Base-by-base conservation (phyloP, 2,113 vertebrate species). In the Daboia siamensis region DNA sequence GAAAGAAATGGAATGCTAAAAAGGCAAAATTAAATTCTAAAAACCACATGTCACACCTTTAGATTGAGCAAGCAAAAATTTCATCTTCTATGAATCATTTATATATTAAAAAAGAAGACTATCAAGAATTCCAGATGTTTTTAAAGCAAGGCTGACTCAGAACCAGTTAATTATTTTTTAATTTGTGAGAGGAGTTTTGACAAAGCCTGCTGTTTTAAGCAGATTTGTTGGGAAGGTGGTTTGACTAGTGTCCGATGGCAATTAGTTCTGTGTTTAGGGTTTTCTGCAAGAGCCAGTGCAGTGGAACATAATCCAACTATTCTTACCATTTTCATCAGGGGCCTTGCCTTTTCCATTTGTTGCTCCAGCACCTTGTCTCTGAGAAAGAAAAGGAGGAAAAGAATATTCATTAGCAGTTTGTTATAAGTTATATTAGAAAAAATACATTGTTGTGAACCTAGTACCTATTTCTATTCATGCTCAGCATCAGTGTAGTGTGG, bases 311-410 rank as follows among this genome's bases (percentile, higher is more conserved):
- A 0, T 1, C 57, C 44, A 26, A 4, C 48, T 26, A 52, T 52
- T 52, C 97, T 98, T 98, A 99, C 99, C 99, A 94, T 98, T 98
- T 95, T 96, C 98, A 88, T 97, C 98, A 95, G 99, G 95, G 13
- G 98, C 97, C 97, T 99, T 99, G 96, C 98, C 98, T 98, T 98
- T 99, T 90, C 98, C 98, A 90, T 98, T 98, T 95, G 98, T 95
- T 95, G 98, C 97, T 94, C 98, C 98, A 23, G 98, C 96, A 97
- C 98, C 98, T 98, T 99, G 98, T 98, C 98, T 98, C 99, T 99
- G 97, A 88, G 95, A 29, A 17, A 13, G 7, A 17, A 74, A n/a
- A 87, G 57, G 23, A 92, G 13, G 93, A 87, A 80, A 56, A 93
- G 86, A 17, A 95, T 54, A 94, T 87, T 90, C 24, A 33, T 87